Conservation (phyloP, 2,888 invertebrate species). For the Cerastoderma edule region DNA sequence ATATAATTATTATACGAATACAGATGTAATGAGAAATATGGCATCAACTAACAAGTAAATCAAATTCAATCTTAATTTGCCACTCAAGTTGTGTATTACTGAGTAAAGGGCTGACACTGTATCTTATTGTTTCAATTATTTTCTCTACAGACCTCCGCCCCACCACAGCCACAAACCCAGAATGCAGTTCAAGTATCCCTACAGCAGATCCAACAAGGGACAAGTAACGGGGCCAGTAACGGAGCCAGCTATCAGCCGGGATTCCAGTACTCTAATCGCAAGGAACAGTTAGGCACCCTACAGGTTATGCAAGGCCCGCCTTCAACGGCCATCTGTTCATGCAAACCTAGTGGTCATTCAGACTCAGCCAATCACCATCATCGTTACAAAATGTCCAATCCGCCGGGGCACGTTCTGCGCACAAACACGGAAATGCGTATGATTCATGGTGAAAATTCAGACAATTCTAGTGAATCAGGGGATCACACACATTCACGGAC, state of each 20-base stretch:
- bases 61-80: too few species aligned
- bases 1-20: too few species aligned
- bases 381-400: conserved; percentile 59
- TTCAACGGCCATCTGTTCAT: conserved; percentile 31
- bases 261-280: conserved; percentile 55
- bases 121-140: background rate
- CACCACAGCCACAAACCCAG: conserved; percentile 31
- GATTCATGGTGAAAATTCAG: conserved; percentile 38
- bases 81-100: too few species aligned
- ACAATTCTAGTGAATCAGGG: conserved; percentile 60
- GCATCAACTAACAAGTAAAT: too few species aligned
- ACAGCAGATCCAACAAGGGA: conserved; percentile 48
- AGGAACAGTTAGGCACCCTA: conserved; percentile 44
- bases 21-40: too few species aligned
- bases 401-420: conserved; percentile 35
- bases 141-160: conserved; percentile 39
- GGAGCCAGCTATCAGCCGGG: conserved; percentile 33
- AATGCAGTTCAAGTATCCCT: conserved; percentile 35
- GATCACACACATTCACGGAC: conserved; percentile 35
- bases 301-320: conserved; percentile 21
- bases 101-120: too few species aligned
- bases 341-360: conserved; percentile 44
- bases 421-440: conserved; percentile 39
- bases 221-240: conserved; percentile 25
- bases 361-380: conserved; percentile 62